phyloP scores from a whole-genome alignment of 2,113 vertebrate species.

The Capreolus pygargus region DNA sequence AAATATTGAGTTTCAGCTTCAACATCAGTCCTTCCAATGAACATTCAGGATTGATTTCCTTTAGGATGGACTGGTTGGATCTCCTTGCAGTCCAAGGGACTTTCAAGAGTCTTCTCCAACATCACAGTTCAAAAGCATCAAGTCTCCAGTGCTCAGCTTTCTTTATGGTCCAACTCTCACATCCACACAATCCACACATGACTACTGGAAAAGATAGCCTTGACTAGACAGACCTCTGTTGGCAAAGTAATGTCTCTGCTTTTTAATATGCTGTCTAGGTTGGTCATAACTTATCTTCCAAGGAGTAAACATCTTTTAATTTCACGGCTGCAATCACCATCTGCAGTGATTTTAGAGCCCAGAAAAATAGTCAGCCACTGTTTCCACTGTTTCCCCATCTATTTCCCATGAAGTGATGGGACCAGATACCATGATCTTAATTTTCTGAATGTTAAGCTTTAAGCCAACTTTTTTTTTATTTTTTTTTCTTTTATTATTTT shows the following conservation, averaged over 20 bases:
- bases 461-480: too few relatives aligned
- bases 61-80: background rate
- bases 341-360: too few relatives aligned
- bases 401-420: background rate
- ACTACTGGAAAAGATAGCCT: background rate
- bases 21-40: background rate
- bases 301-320: too few relatives aligned
- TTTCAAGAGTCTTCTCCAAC: background rate
- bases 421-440: fast-evolving
- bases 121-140: background rate
- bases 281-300: too few relatives aligned
- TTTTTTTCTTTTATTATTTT: too few relatives aligned
- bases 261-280: too few relatives aligned
- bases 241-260: too few relatives aligned
- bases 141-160: background rate
- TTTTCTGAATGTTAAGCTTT: background rate
- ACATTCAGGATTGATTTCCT: background rate
- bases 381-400: background rate
- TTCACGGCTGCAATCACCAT: too few relatives aligned
- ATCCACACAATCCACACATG: background rate
- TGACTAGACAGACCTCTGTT: too few relatives aligned
- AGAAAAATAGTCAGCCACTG: background rate
- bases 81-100: background rate
- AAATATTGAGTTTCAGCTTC: background rate
- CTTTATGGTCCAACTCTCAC: background rate